A percentile compares a stretch with the other conserved stretches of the same genome.
phyloP scores from a whole-genome alignment of 2,113 vertebrate species.

The Sinosuthora webbiana region DNA sequence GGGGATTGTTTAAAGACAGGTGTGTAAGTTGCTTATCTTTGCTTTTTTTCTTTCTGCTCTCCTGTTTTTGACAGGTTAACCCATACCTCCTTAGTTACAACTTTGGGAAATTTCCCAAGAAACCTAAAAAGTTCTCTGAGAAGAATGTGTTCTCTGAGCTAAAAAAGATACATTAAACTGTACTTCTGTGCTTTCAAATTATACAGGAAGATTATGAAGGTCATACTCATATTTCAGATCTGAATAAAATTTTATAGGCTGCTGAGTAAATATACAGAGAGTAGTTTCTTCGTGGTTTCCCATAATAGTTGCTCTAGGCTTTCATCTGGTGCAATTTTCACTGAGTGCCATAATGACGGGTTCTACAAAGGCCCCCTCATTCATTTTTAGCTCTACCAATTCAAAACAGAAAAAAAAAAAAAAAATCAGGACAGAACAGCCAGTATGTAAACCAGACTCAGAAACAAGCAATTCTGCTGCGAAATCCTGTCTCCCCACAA shows the following conservation, averaged over 20 bases:
- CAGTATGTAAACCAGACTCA: background rate
- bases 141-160: background rate
- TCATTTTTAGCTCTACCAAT: conserved; percentile 38
- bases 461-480: background rate
- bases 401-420: background rate
- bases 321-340: conserved; percentile 37
- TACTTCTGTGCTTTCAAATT: conserved; percentile 29
- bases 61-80: background rate
- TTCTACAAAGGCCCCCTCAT: background rate
- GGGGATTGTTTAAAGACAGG: background rate
- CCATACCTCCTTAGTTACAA: background rate
- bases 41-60: background rate
- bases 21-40: background rate
- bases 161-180: conserved; percentile 1
- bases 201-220: background rate
- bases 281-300: conserved; percentile 39
- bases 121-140: background rate
- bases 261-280: conserved; percentile 11
- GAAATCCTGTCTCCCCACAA: background rate
- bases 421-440: background rate
- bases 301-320: background rate
- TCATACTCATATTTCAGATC: background rate
- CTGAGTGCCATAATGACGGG: conserved; percentile 11
- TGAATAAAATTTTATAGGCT: background rate
- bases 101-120: background rate